Percentiles rank a stretch among this genome's conserved stretches.
phyloP scores from a whole-genome alignment of 2,113 vertebrate genomes.

The Gambusia holbrooki region DNA sequence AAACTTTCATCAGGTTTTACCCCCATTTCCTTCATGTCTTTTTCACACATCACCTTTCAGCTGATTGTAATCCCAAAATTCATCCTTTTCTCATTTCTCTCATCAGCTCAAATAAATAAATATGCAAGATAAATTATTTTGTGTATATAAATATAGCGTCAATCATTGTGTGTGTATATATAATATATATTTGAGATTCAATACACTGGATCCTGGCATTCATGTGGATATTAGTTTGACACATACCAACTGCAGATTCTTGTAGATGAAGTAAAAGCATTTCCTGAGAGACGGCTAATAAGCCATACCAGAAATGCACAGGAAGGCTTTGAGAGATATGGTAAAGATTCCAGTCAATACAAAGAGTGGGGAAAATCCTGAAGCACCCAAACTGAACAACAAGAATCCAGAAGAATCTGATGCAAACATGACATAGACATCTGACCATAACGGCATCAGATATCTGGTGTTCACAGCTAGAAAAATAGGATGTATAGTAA shows the following conservation, averaged over 20 bases:
- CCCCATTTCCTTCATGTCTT: slow-evolving; percentile 25
- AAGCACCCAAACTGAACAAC: not conserved
- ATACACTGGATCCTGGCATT: not conserved
- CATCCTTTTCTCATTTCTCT: not conserved
- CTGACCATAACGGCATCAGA: not conserved
- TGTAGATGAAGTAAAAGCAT: not conserved
- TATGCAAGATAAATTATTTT: not conserved
- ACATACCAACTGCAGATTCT: not conserved
- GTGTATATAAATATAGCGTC: too few species aligned
- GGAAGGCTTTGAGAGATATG: not conserved
- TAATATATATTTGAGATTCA: too few species aligned
- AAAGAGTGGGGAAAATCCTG: not conserved
- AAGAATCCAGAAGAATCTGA: not conserved
- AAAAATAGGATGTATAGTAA: not conserved
- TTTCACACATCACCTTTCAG: slow-evolving; percentile 20
- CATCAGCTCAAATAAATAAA: slow-evolving; percentile 20
- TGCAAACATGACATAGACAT: not conserved
- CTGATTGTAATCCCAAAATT: not conserved
- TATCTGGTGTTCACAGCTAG: not conserved
- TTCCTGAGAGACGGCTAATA: not conserved
- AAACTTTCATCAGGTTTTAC: slow-evolving; percentile 45
- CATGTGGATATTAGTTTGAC: not conserved
- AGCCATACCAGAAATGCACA: not conserved
- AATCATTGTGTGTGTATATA: too few species aligned
- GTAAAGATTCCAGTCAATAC: not conserved